Evolutionary conservation across 2,888 invertebrate genomes (phyloP).

Genomic region (Eucera pruinosa): DNA sequence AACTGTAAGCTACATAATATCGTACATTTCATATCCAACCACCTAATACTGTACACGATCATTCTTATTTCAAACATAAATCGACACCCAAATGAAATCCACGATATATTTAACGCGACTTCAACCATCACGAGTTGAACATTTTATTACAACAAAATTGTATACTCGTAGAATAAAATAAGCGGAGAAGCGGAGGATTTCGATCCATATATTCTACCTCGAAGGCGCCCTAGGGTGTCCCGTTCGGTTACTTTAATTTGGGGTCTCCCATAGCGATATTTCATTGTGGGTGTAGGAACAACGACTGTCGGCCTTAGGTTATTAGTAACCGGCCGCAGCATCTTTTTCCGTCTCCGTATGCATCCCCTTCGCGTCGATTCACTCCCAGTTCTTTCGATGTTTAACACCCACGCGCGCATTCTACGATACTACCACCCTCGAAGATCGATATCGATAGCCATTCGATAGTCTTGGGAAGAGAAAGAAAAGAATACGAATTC

Average conservation of each 20-base stretch:
- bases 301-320: conserved; percentile 71
- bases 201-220: conserved; percentile 56
- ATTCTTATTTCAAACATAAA: too few relatives aligned
- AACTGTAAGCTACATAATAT: too few relatives aligned
- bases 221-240: conserved; percentile 58
- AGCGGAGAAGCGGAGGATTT: conserved; percentile 21
- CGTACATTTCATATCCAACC: too few relatives aligned
- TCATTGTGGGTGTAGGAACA: conserved; percentile 61
- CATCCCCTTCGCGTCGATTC: conserved; percentile 44
- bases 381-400: conserved; percentile 30
- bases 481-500: neutral
- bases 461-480: conserved; percentile 10
- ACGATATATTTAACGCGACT: too few relatives aligned
- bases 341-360: too few relatives aligned
- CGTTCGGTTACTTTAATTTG: conserved; percentile 72
- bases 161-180: conserved; percentile 16
- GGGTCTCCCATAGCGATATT: conserved; percentile 70
- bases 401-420: conserved; percentile 65
- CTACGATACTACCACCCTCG: conserved; percentile 53
- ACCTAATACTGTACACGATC: too few relatives aligned
- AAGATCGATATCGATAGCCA: conserved; percentile 60
- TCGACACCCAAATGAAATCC: too few relatives aligned
- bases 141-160: conserved; percentile 8
- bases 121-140: neutral
- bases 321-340: conserved; percentile 70